Percentiles rank a stretch among this genome's conserved stretches.
Evolutionary conservation across 2,113 vertebrate species (phyloP).

Genomic region (Anarhynchus alexandrinus): DNA sequence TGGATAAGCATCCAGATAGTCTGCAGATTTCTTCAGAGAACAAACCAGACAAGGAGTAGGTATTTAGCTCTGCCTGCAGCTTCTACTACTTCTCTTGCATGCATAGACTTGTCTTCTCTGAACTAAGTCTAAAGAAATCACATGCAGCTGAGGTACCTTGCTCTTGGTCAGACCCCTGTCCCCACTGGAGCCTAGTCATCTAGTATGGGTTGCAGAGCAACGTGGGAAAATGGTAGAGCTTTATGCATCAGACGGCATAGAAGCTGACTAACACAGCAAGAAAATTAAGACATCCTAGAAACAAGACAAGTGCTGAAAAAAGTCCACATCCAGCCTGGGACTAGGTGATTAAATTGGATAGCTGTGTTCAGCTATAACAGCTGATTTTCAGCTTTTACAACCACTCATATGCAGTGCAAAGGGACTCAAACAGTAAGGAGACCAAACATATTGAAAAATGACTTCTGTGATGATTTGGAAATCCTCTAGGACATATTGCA

Average conservation of each 20-base stretch:
- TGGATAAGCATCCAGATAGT: neutral
- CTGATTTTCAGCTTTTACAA: neutral
- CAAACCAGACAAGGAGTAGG: neutral
- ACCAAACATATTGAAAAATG: neutral
- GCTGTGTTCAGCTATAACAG: neutral
- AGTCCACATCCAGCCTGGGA: neutral
- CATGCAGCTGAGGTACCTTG: neutral
- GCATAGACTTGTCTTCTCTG: neutral
- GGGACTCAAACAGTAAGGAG: neutral
- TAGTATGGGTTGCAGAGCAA: neutral
- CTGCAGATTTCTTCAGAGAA: neutral
- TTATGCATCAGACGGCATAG: neutral
- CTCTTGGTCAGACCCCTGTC: rapidly evolving
- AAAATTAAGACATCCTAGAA: neutral
- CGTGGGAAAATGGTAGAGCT: neutral
- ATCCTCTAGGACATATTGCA: neutral
- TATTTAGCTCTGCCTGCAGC: neutral
- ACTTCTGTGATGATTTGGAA: neutral
- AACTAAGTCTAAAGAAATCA: neutral
- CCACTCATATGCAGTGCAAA: neutral
- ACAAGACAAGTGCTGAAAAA: neutral
- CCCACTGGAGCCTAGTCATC: rapidly evolving
- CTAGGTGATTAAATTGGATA: neutral
- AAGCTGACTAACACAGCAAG: neutral
- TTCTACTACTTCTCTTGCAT: neutral